Base-by-base conservation (phyloP, 2,797 vertebrate species). In the Anguilla anguilla region DNA sequence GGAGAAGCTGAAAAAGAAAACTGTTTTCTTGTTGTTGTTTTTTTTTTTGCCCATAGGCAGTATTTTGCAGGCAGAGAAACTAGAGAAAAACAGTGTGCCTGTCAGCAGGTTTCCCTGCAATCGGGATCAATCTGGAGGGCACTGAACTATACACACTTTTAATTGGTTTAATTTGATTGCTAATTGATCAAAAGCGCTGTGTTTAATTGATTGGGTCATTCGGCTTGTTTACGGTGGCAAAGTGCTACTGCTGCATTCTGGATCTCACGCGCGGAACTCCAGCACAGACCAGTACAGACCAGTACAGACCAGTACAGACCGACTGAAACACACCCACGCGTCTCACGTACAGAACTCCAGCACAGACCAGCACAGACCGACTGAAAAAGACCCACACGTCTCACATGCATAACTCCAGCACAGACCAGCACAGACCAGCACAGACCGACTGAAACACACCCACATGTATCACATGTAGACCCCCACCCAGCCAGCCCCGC, bases 111-210 rank as follows among this genome's bases (percentile, higher is more conserved):
- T 86, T 46, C 86, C 15, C 46, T 19, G 77, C 0, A 6, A 83
- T 86, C 59, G 6, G 79, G 79, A 85, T 84, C 77, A 86, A 86
- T 88, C 85, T 31, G 49, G 57, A 86, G 88, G 84, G 61, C 74
- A 86, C 77, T 86, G 84, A 85, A 86, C 84, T 86, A 88, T 74
- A 86, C 59, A 86, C 84, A 83, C 59, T 88, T 86, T 83, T 88
- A 88, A 88, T 83, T 86, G 85, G 85, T 79, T 88, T 88, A 88
- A 86, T 86, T 53, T 67, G 85, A 59, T 57, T 86, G 35, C 43
- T 88, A 72, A 88, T 85, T 81, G 85, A 88, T 83, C 79, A 83
- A 69, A 88, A 83, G 77, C 67, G 82, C 86, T 59, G 85, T 15
- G 46, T 74, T 86, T 86, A 83, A 86, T 88, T 86, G 85, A 86